Evolutionary conservation across 2,797 vertebrate genomes (phyloP).

Genomic region (Trachops cirrhosus): DNA sequence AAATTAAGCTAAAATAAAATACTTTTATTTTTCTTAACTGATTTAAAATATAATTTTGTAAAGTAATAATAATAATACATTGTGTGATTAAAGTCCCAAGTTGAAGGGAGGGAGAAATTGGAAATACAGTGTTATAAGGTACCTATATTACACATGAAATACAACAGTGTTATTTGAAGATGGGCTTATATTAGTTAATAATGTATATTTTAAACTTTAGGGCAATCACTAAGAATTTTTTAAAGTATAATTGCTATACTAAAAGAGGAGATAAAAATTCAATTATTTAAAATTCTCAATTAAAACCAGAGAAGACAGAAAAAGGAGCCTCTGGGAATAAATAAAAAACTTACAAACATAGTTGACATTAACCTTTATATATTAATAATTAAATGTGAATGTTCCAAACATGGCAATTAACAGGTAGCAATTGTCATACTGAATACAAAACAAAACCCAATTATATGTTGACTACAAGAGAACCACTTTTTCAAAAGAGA

Average conservation of each 20-base stretch:
- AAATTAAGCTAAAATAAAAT: conserved; percentile 16
- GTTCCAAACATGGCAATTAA: neutral
- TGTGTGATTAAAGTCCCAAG: neutral
- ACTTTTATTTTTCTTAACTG: neutral
- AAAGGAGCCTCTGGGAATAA: neutral
- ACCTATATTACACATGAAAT: neutral
- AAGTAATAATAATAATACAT: neutral
- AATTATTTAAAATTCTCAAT: neutral
- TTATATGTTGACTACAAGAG: neutral
- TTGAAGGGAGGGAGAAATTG: neutral
- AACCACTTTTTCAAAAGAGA: neutral
- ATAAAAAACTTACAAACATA: neutral
- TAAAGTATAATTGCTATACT: neutral
- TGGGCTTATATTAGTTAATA: neutral
- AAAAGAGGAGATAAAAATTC: neutral
- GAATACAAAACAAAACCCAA: neutral
- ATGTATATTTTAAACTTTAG: neutral
- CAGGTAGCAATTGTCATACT: neutral
- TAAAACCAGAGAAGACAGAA: neutral
- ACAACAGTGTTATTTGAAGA: neutral
- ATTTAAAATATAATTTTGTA: neutral
- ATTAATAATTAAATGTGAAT: conserved; percentile 25
- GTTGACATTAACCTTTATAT: neutral
- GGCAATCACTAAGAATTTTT: neutral
- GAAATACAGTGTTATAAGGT: neutral